phyloP scores from a whole-genome alignment of 2,797 vertebrate species.

The Sebastes wilsoni region DNA sequence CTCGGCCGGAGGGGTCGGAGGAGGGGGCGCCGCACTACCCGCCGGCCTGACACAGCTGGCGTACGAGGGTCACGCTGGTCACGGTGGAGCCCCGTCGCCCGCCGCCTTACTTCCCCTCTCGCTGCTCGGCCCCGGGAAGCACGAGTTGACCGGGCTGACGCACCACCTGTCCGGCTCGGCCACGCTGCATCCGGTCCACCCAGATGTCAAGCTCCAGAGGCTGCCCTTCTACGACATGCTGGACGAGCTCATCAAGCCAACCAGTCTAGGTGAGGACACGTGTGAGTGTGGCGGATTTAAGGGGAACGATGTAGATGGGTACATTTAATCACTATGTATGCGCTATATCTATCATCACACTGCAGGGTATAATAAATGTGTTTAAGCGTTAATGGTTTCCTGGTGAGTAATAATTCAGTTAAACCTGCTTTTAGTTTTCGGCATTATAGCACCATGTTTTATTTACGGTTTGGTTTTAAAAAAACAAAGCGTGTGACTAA shows the following conservation, averaged over 20 bases:
- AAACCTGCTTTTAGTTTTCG: not conserved
- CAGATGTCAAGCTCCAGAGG: slow-evolving; percentile 97
- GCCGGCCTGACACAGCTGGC: slow-evolving; percentile 90
- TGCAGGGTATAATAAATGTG: not conserved
- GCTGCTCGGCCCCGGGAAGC: slow-evolving; percentile 92
- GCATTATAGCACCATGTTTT: not conserved
- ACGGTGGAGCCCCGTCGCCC: slow-evolving; percentile 86
- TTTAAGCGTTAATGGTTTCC: not conserved
- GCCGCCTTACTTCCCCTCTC: slow-evolving; percentile 90
- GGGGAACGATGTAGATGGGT: not conserved
- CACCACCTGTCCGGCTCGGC: slow-evolving; percentile 90
- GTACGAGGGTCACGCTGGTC: slow-evolving; percentile 85
- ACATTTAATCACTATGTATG: not conserved
- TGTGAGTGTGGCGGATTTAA: not conserved
- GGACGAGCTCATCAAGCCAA: slow-evolving; percentile 98
- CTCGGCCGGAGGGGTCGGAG: slow-evolving; percentile 64
- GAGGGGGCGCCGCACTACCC: slow-evolving; percentile 84
- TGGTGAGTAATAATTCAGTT: not conserved
- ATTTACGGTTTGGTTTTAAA: not conserved
- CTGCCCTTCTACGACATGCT: slow-evolving; percentile 97
- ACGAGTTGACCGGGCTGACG: slow-evolving; percentile 89
- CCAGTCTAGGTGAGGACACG: slow-evolving; percentile 89
- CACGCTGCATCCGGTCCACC: slow-evolving; percentile 94
- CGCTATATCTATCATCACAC: not conserved
- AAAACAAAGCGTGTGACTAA: not conserved